Percentiles rank a stretch among this genome's conserved stretches.
Conservation (phyloP, 1,140 invertebrate genomes). For the Daktulosphaira vitifoliae region DNA sequence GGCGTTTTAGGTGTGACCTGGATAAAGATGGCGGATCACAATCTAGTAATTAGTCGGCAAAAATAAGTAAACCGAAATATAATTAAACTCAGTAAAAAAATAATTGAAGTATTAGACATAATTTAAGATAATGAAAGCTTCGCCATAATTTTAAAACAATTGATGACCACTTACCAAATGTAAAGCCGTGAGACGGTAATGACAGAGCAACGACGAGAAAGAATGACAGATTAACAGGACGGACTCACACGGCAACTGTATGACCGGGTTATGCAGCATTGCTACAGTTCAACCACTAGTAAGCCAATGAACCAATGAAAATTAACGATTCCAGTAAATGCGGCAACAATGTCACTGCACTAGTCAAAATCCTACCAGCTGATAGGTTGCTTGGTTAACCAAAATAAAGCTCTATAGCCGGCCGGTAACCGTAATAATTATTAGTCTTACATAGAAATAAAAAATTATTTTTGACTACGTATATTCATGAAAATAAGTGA, state of each 20-base stretch:
- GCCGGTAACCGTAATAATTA: background rate
- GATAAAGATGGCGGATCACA: constrained; percentile 10
- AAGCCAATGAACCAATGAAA: background rate
- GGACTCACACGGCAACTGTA: background rate
- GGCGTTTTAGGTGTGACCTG: constrained; percentile 13
- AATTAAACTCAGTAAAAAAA: too few relatives aligned
- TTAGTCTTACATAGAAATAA: too few relatives aligned
- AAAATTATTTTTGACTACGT: too few relatives aligned
- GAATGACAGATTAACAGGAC: constrained; percentile 22
- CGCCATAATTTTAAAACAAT: background rate
- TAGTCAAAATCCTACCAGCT: background rate
- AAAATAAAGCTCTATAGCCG: background rate
- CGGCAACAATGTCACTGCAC: background rate
- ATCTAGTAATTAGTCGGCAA: too few relatives aligned
- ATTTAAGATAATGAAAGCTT: too few relatives aligned
- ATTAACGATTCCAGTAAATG: background rate
- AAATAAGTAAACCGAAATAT: too few relatives aligned
- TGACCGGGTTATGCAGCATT: constrained; percentile 15
- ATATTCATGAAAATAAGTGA: too few relatives aligned
- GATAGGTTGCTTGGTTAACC: background rate
- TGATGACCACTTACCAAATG: constrained; percentile 18
- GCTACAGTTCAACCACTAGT: background rate
- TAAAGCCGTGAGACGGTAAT: constrained; percentile 8
- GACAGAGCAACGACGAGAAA: constrained; percentile 8
- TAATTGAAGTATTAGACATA: too few relatives aligned